phyloP scores from a whole-genome alignment of 53 echinoderm and acorn worm genomes.

The Holothuria scabra region DNA sequence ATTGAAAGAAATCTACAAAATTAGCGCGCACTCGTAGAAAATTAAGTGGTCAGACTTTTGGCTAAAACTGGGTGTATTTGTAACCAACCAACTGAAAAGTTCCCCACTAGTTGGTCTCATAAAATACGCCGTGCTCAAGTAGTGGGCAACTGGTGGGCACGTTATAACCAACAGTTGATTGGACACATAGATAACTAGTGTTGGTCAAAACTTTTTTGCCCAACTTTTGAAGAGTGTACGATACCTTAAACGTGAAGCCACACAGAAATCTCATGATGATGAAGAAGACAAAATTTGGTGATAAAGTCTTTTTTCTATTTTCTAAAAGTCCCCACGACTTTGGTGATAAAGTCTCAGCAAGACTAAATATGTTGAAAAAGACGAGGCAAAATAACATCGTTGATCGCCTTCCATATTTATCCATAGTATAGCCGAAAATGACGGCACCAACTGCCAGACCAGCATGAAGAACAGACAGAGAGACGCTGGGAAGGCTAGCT shows the following conservation, averaged over 20 bases:
- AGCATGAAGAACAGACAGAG: slow-evolving; percentile 8
- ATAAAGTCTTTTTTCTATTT: no score
- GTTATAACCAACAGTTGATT: no score
- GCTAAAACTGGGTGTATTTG: no score
- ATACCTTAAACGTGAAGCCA: neutral
- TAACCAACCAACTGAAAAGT: no score
- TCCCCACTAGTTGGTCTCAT: no score
- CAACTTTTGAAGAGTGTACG: neutral
- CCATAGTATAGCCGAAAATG: neutral
- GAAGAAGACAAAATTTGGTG: neutral
- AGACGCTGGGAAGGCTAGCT: neutral
- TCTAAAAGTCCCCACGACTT: no score
- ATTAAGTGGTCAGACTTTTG: no score
- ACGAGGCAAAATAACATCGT: neutral
- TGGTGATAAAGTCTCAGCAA: neutral
- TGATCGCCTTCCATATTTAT: neutral
- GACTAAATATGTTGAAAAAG: neutral
- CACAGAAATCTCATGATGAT: neutral
- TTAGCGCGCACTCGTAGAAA: no score
- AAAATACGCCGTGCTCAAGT: no score
- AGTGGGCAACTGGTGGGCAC: no score
- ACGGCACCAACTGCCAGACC: neutral
- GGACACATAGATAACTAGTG: no score
- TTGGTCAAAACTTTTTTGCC: neutral
- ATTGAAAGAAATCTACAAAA: no score